Evolutionary conservation across 2,888 invertebrate species (phyloP), one percentile per base, ranked within the genome.

Genomic region (Ellobium chinense): DNA sequence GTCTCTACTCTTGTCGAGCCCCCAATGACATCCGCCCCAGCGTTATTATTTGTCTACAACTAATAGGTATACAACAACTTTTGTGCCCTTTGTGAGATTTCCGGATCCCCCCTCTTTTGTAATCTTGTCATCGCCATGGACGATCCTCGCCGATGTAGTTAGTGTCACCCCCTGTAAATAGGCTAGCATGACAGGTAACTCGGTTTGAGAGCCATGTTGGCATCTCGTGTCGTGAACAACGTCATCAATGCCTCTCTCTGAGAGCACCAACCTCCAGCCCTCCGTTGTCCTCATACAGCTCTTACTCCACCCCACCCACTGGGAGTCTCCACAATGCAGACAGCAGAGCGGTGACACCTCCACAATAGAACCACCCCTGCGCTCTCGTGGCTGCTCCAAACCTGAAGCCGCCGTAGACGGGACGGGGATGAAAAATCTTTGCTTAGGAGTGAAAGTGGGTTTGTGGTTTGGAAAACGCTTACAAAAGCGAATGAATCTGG

Each of bases 51-150:
- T 75, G 75, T 75, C 65, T 75, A 65, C 75, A 65, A 65, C 75
- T 75, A 75, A 75, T 65, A 75, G 75, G 63, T 75, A 75, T 75
- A 75, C 75, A 75, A 75, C 65, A 54, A 56, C 34, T 54, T 75
- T 63, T 75, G 75, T 75, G 18, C 29, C 46, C 65, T 34, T 56
- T 65, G 65, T 65, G 29, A 4, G 36, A 75, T 65, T 65, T 66
- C 75, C 66, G 75, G 65, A 60, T 60, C 31, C 37, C 37, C 9
- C 54, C n/a, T 18, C 36, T 65, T 68, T 66, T 68, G 77, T 66
- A 27, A 56, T 29, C 58, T 68, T 54, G 68, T 68, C 66, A 68
- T 68, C 27, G 68, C 58, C 24, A 68, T 37, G 39, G 63, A 63
- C 63, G 39, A 39, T 65, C n/a, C n/a, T 18, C 36, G 68, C n/a